These are phyloP conservation scores for Chrysolina haemoptera DNA, from an alignment of 2,888 invertebrate genomes.

Conservation along the genomic window DNA sequence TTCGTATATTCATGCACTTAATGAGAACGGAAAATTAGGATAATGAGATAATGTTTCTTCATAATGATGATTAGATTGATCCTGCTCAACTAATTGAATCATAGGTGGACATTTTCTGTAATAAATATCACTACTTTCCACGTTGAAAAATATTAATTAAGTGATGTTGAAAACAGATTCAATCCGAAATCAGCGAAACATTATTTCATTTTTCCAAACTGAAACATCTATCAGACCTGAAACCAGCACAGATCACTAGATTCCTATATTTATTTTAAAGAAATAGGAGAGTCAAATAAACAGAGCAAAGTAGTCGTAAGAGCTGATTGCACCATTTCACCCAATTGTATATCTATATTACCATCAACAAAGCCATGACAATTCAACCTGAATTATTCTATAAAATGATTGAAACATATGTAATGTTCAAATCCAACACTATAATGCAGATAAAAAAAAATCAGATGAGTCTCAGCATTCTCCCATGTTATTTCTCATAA, in stretches of 20 bases:
- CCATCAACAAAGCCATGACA: no score
- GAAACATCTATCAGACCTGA: constrained; percentile 51
- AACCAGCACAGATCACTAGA: constrained; percentile 57
- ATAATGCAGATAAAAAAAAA: no score
- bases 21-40: not conserved
- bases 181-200: not conserved
- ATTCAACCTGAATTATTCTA: no score
- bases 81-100: not conserved
- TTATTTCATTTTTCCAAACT: constrained; percentile 1
- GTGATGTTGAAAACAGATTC: no score
- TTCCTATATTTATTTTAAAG: constrained; percentile 25
- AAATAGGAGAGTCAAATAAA: constrained; percentile 46
- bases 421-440: no score
- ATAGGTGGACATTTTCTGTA: no score
- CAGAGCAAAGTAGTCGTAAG: not conserved
- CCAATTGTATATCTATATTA: not conserved
- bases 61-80: not conserved
- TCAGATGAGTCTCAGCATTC: no score
- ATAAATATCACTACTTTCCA: no score
- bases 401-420: no score
- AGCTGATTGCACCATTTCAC: constrained; percentile 5
- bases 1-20: not conserved
- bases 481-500: no score
- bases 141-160: no score
- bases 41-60: constrained; percentile 15